A percentile compares a stretch with the other conserved stretches of the same genome.
Conservation (phyloP, 1,140 invertebrate species). For the Drosophila ananassae region DNA sequence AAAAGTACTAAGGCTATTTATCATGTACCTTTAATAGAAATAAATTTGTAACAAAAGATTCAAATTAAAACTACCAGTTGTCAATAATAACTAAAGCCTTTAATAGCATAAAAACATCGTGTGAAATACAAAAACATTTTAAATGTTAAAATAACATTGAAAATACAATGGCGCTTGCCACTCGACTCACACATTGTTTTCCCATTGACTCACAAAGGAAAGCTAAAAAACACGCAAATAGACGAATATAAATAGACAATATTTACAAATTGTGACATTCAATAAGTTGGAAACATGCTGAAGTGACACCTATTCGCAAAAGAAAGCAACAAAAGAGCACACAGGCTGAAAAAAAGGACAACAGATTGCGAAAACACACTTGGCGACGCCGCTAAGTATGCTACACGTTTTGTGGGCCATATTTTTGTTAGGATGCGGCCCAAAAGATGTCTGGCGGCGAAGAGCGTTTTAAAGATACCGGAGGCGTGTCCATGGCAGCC, state of each 20-base stretch:
- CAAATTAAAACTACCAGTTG: no score
- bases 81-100: background rate
- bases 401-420: slow-evolving; percentile 50
- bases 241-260: slow-evolving; percentile 46
- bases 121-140: slow-evolving; percentile 8
- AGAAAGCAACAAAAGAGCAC: background rate
- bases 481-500: slow-evolving; percentile 53
- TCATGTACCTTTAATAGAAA: background rate
- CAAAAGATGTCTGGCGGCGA: slow-evolving; percentile 33
- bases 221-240: slow-evolving; percentile 43
- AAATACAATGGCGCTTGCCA: slow-evolving; percentile 17
- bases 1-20: background rate
- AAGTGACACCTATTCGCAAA: slow-evolving; percentile 32
- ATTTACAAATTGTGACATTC: slow-evolving; percentile 50
- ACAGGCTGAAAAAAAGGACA: slow-evolving; percentile 30
- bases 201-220: slow-evolving; percentile 27
- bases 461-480: slow-evolving; percentile 49
- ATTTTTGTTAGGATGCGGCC: slow-evolving; percentile 52
- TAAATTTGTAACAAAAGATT: no score
- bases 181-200: slow-evolving; percentile 29
- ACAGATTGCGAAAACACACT: slow-evolving; percentile 52
- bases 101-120: slow-evolving; percentile 13
- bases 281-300: slow-evolving; percentile 36
- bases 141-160: background rate
- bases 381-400: slow-evolving; percentile 53